Percentiles rank a stretch among this genome's conserved stretches.
Evolutionary conservation across 2,888 invertebrate species (phyloP).

Genomic region (Blastobasis lacticolella): DNA sequence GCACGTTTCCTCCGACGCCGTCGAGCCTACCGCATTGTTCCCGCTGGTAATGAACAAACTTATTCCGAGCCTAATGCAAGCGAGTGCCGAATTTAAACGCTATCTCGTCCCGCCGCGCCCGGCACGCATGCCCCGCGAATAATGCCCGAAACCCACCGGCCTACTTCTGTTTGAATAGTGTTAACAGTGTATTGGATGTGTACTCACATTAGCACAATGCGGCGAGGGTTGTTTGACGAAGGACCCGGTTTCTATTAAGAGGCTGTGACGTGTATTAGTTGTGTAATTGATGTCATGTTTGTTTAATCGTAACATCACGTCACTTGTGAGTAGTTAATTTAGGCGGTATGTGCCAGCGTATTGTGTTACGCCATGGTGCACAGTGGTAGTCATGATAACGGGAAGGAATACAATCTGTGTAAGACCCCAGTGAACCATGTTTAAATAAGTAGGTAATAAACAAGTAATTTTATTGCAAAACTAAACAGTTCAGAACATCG

Average conservation of each 20-base stretch:
- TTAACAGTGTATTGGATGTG: conserved; percentile 48
- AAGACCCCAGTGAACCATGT: too few relatives aligned
- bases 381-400: too few relatives aligned
- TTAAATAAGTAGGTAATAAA: too few relatives aligned
- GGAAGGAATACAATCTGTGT: too few relatives aligned
- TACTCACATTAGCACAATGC: conserved; percentile 53
- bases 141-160: conserved; percentile 52
- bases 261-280: conserved; percentile 12
- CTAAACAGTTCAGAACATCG: too few relatives aligned
- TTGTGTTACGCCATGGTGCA: too few relatives aligned
- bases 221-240: conserved; percentile 53
- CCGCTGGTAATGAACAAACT: conserved; percentile 69
- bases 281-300: conserved; percentile 35
- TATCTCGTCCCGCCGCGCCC: conserved; percentile 53
- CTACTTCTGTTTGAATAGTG: conserved; percentile 64
- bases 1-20: conserved; percentile 71
- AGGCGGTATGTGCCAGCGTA: too few relatives aligned
- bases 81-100: conserved; percentile 57
- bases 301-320: conserved; percentile 6
- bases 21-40: conserved; percentile 68
- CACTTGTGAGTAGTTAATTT: too few relatives aligned
- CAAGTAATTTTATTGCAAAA: too few relatives aligned
- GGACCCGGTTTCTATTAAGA: conserved; percentile 50
- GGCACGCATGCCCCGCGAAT: conserved; percentile 37
- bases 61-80: conserved; percentile 64